These are phyloP conservation scores for Zoanthus sansibaricus DNA, from an alignment of 92 coral and sea anemone species.

Conservation along the genomic window DNA sequence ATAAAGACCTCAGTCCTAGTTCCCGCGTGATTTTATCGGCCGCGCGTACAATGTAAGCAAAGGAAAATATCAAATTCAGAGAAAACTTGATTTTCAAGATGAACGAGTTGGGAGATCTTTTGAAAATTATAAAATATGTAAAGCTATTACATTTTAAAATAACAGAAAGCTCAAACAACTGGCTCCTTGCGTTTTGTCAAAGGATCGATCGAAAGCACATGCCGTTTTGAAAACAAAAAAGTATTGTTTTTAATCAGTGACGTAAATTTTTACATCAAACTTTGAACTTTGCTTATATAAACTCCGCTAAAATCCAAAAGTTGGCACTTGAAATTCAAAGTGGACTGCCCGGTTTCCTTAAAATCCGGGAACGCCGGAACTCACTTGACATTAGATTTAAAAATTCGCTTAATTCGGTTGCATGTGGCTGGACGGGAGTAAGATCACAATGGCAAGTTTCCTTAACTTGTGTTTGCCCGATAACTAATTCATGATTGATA, in stretches of 20 bases:
- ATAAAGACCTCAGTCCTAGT: conserved; percentile 46
- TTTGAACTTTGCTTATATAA: conserved; percentile 22
- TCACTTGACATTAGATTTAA: background rate
- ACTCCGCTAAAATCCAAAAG: conserved; percentile 12
- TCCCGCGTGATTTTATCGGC: conserved; percentile 74
- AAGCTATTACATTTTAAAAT: background rate
- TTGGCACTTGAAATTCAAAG: conserved; percentile 33
- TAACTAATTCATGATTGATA: conserved; percentile 44
- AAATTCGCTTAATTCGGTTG: conserved; percentile 15
- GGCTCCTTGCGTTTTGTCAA: background rate
- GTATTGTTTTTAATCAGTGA: conserved; percentile 23
- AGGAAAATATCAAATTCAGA: conserved; percentile 50
- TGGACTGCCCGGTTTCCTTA: conserved; percentile 33
- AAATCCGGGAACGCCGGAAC: conserved; percentile 36
- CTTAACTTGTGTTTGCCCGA: conserved; percentile 28
- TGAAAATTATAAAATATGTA: background rate
- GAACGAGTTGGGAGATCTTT: conserved; percentile 29
- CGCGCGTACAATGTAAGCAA: conserved; percentile 78
- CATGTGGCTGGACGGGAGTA: conserved; percentile 24
- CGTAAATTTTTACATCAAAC: conserved; percentile 27
- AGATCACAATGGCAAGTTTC: background rate
- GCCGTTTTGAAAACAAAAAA: conserved; percentile 49
- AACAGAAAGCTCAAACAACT: background rate
- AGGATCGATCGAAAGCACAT: conserved; percentile 7
- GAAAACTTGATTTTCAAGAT: conserved; percentile 59